Conservation (phyloP, 1,140 invertebrate species). For the Plodia interpunctella region DNA sequence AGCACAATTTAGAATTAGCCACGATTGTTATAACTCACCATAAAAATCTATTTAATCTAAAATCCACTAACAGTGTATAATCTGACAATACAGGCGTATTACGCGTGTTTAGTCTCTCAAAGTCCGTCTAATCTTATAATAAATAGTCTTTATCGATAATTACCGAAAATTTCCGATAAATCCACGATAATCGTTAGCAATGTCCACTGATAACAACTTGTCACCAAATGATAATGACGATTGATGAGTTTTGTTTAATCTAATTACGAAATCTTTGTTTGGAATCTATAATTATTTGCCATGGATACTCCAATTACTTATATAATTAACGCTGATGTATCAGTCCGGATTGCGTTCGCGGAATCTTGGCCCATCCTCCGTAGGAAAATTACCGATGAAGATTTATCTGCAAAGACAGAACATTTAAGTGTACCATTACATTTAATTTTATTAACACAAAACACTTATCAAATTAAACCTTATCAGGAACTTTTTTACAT, state of each 20-base stretch:
- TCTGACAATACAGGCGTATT: conserved; percentile 15
- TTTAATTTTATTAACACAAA: no score
- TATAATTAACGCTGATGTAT: no score
- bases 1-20: background rate
- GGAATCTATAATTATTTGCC: no score
- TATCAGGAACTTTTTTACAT: no score
- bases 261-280: conserved; percentile 10
- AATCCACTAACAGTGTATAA: conserved; percentile 1
- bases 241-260: conserved; percentile 13
- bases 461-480: no score
- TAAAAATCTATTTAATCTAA: conserved; percentile 12
- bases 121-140: conserved; percentile 2
- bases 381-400: no score
- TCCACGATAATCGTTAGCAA: conserved; percentile 8
- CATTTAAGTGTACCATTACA: no score
- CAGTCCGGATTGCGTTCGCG: no score
- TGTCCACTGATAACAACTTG: background rate
- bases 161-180: conserved; percentile 8
- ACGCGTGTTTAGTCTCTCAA: conserved; percentile 11
- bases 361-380: no score
- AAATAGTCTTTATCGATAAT: conserved; percentile 11
- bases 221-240: conserved; percentile 7
- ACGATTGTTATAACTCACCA: background rate
- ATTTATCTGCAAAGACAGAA: no score
- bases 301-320: no score